Evolutionary conservation across 1,140 invertebrate species (phyloP), one percentile per base, ranked within the genome.

Genomic region (Cardiocondyla obscurior): DNA sequence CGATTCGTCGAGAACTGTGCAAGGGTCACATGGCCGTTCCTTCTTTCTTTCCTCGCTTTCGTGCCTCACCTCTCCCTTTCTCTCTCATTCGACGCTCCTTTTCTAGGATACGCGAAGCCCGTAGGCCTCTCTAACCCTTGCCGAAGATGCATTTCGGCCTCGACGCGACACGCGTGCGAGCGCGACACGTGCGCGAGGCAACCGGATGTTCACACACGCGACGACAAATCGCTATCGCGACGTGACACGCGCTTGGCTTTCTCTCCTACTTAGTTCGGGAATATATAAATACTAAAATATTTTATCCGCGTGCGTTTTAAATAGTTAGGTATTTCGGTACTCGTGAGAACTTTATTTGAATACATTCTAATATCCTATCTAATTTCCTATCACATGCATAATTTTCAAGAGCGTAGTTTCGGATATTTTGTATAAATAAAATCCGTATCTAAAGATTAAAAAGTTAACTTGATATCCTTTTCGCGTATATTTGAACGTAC

Each of bases 211-310:
- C 44, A 42, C 57, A 74, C 42, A 55, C 46, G 10, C 65, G 44
- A 83, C 90, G 90, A 90, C 91, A 93, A 93, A 93, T 94, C 91
- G 90, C 90, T 74, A 84, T 57, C 81, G 81, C 73, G 76, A 58
- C 62, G 84, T 85, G 91, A 93, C 92, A 93, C 92, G 90, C 91
- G 92, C 92, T 91, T 89, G 85, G 91, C 87, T 93, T 91, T 91
- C 86, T 77, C 81, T 39, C 90, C 90, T 88, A 87, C 77, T 90
- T 87, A 91, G 5, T 8, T 5, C 30, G n/a, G n/a, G n/a, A n/a
- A n/a, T n/a, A n/a, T 64, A n/a, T 4, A 8, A 49, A 64, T 49
- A 60, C 25, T 2, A 30, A 51, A 14, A 5, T 74, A 44, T 30
- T 58, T 33, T 74, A 16, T 57, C 19, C 14, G 19, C 30, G 28